Conservation (phyloP, 2,113 vertebrate species). For the Mixornis gularis region DNA sequence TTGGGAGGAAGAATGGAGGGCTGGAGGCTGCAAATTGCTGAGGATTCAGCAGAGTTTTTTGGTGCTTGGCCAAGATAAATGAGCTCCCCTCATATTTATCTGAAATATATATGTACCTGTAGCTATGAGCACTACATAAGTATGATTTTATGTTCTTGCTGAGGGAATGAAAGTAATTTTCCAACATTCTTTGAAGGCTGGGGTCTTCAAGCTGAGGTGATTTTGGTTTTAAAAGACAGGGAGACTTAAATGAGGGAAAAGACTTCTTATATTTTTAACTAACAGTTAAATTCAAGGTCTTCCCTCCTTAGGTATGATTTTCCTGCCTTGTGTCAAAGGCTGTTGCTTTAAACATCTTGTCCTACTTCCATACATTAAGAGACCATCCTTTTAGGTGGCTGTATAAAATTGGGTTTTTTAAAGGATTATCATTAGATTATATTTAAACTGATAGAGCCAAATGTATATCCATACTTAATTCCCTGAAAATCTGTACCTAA, state of each 20-base stretch:
- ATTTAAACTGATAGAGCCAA: slow-evolving; percentile 17
- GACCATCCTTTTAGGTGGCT: neutral
- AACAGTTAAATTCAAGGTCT: neutral
- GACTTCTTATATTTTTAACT: neutral
- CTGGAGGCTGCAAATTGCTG: neutral
- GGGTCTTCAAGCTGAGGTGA: neutral
- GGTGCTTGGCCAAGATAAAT: neutral
- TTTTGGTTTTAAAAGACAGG: neutral
- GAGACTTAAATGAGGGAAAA: neutral
- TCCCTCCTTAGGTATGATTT: neutral
- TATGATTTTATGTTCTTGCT: neutral
- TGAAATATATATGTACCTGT: neutral
- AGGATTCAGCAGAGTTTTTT: neutral
- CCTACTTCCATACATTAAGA: slow-evolving; percentile 60
- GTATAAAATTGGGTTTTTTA: neutral
- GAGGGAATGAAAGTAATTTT: neutral
- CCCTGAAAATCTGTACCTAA: slow-evolving; percentile 22
- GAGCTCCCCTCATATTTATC: neutral
- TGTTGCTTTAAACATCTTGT: slow-evolving; percentile 29
- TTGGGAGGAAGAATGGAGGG: neutral
- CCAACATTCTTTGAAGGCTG: neutral
- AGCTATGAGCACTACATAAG: neutral
- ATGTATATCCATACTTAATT: slow-evolving; percentile 40
- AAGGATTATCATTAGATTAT: slow-evolving; percentile 36
- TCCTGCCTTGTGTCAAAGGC: slow-evolving; percentile 20